phyloP scores from a whole-genome alignment of 2,113 vertebrate species.

The Geococcyx californianus region DNA sequence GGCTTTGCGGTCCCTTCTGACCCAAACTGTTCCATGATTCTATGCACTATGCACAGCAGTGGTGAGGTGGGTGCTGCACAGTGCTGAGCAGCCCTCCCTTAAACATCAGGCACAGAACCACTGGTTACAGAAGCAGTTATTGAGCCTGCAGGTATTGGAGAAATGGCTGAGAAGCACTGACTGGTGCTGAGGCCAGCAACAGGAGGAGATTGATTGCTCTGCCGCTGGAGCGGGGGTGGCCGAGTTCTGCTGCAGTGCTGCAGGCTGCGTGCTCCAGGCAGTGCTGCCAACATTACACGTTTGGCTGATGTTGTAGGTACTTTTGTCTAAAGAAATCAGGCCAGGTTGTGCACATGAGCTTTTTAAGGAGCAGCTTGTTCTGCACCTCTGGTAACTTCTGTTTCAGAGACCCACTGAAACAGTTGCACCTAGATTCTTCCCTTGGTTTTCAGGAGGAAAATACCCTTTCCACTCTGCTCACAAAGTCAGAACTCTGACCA shows the following conservation, averaged over 20 bases:
- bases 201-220: slow-evolving; percentile 26
- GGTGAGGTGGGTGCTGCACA: accelerated
- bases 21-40: too few relatives aligned
- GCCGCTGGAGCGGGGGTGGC: not conserved
- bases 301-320: not conserved
- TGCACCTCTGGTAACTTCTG: not conserved
- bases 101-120: not conserved
- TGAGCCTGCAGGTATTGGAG: not conserved
- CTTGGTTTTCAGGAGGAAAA: not conserved
- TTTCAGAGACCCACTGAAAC: not conserved
- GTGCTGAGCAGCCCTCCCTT: not conserved
- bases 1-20: too few relatives aligned
- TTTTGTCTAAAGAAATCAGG: not conserved
- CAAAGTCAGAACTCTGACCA: not conserved
- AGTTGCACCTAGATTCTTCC: not conserved
- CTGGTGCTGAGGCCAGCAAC: not conserved
- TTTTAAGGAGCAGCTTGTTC: not conserved
- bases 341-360: not conserved
- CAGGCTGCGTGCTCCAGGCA: not conserved
- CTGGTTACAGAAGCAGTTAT: accelerated
- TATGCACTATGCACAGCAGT: not conserved
- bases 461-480: too few relatives aligned
- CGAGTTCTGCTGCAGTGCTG: not conserved
- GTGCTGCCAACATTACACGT: not conserved
- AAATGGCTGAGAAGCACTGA: not conserved